Conservation (phyloP, 1,140 invertebrate species). For the Pogonognathellus flavescens region DNA sequence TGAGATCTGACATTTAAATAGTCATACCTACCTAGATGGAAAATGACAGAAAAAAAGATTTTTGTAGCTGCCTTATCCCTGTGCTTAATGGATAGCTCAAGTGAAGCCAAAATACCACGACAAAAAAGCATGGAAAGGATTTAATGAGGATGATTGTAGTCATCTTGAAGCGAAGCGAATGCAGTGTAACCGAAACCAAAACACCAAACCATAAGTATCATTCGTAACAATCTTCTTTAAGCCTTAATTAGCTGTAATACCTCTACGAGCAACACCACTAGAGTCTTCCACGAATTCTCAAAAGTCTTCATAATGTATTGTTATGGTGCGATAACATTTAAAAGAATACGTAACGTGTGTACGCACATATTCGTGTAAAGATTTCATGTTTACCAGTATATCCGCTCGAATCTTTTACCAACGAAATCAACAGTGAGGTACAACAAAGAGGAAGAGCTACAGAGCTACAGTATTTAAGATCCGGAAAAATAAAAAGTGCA, state of each 20-base stretch:
- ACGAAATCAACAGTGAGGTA: constrained; percentile 8
- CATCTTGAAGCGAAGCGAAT: constrained; percentile 12
- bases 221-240: neutral
- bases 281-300: neutral
- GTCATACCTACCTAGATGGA: too few relatives aligned
- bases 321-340: neutral
- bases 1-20: too few relatives aligned
- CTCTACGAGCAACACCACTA: neutral
- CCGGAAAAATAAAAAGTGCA: constrained; percentile 35
- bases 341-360: neutral
- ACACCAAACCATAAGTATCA: neutral
- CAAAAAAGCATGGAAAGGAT: neutral
- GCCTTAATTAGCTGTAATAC: neutral
- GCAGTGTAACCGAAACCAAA: constrained; percentile 4
- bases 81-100: too few relatives aligned
- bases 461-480: constrained; percentile 1
- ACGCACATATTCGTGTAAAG: neutral
- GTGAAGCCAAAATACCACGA: too few relatives aligned
- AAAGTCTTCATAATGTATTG: neutral
- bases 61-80: too few relatives aligned
- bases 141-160: neutral
- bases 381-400: neutral
- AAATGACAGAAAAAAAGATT: too few relatives aligned
- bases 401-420: neutral
- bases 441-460: neutral